Conservation (phyloP, 1,140 invertebrate species). For the Capitella teleta region DNA sequence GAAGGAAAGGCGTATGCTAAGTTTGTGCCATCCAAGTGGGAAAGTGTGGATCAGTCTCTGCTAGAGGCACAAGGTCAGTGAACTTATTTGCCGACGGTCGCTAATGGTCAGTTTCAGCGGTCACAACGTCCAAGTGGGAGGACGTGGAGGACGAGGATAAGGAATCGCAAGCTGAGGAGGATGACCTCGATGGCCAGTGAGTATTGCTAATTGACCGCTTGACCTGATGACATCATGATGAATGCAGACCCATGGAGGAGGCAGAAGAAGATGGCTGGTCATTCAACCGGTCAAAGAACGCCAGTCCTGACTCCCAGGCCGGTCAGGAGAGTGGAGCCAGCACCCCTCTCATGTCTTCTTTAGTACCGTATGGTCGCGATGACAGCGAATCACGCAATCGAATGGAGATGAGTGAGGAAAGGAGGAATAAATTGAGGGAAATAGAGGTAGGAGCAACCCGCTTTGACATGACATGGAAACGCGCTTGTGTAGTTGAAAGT, state of each 20-base stretch:
- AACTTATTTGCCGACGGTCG: background rate
- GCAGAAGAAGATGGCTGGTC: background rate
- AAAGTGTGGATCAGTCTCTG: constrained; percentile 69
- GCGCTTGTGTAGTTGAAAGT: constrained; percentile 63
- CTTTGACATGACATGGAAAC: background rate
- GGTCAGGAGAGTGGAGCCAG: too few species aligned
- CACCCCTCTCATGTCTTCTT: too few species aligned
- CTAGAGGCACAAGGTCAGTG: constrained; percentile 58
- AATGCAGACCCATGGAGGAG: background rate
- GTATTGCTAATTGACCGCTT: background rate
- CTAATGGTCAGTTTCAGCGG: constrained; percentile 44
- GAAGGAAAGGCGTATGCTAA: constrained; percentile 44
- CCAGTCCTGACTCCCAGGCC: background rate
- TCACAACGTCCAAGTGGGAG: constrained; percentile 83
- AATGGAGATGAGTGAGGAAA: constrained; percentile 53
- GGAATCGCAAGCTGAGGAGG: constrained; percentile 21
- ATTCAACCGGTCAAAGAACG: background rate
- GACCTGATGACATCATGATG: background rate
- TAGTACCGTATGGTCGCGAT: background rate
- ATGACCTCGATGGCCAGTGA: background rate
- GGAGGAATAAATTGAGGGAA: constrained; percentile 71
- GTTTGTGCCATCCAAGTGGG: constrained; percentile 82
- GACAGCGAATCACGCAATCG: constrained; percentile 1
- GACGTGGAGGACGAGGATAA: constrained; percentile 48
- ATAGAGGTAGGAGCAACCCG: constrained; percentile 53